These are phyloP conservation scores for Drosophila parabipectinata DNA, from an alignment of 1,140 invertebrate species.

Conservation along the genomic window DNA sequence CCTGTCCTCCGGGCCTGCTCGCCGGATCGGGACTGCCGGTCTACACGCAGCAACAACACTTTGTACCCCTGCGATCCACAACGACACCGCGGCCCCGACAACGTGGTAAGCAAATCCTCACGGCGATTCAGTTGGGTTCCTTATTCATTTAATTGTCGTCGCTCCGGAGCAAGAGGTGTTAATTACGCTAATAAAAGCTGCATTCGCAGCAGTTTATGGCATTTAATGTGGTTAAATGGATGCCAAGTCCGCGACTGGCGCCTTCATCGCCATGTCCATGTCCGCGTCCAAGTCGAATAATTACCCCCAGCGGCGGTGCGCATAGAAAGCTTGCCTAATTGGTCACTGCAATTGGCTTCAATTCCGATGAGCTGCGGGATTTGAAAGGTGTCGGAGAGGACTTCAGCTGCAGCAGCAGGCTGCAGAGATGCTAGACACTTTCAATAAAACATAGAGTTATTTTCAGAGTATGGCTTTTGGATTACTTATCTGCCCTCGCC, in stretches of 20 bases:
- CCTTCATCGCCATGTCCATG: constrained; percentile 46
- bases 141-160: constrained; percentile 56
- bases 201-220: constrained; percentile 70
- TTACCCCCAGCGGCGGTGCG: constrained; percentile 46
- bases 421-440: background rate
- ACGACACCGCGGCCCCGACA: constrained; percentile 64
- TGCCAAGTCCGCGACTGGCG: constrained; percentile 38
- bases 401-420: background rate
- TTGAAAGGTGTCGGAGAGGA: constrained; percentile 35
- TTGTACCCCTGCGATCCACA: constrained; percentile 68
- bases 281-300: constrained; percentile 41
- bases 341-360: constrained; percentile 40
- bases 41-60: constrained; percentile 69
- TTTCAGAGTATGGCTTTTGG: background rate
- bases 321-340: constrained; percentile 72
- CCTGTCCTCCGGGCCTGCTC: constrained; percentile 71
- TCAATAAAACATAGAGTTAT: constrained; percentile 10
- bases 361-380: constrained; percentile 23
- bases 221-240: constrained; percentile 69
- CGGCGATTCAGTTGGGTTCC: constrained; percentile 13
- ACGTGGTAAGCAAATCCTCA: constrained; percentile 66
- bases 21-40: constrained; percentile 59
- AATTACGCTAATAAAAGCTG: constrained; percentile 77
- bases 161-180: constrained; percentile 54
- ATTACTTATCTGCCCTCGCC: background rate